Evolutionary conservation across 2,113 vertebrate species (phyloP).

Genomic region (Lepus europaeus): DNA sequence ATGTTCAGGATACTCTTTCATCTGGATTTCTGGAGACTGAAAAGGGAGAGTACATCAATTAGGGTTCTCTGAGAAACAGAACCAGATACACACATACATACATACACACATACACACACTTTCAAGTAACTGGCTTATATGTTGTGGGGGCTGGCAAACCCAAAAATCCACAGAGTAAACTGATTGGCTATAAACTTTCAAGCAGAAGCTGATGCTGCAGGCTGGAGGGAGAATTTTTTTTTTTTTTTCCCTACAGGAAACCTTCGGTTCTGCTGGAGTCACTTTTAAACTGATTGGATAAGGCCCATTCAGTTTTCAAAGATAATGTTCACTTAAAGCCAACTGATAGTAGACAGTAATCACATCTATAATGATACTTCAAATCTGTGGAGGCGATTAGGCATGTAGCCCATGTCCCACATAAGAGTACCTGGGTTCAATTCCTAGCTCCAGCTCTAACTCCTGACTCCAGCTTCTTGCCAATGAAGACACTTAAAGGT

Average conservation of each 20-base stretch:
- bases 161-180: not conserved
- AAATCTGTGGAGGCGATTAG: too few species aligned
- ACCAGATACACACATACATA: not conserved
- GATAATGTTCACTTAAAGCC: constrained; percentile 1
- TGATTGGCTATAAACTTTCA: not conserved
- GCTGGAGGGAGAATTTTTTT: not conserved
- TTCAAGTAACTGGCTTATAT: not conserved
- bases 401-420: too few species aligned
- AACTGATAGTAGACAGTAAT: not conserved
- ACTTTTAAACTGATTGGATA: not conserved
- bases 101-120: not conserved
- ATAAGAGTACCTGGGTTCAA: too few species aligned
- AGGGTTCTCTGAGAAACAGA: constrained; percentile 48
- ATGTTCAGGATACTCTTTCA: not conserved
- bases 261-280: not conserved
- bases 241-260: constrained; percentile 25
- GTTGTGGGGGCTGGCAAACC: not conserved
- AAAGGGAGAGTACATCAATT: not conserved
- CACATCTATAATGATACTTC: not conserved
- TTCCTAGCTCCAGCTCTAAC: too few species aligned
- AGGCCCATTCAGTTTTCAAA: not conserved
- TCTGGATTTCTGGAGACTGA: constrained; percentile 43
- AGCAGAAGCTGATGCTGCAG: not conserved
- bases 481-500: too few species aligned
- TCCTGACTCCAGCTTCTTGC: too few species aligned